Percentiles rank a stretch among this genome's conserved stretches.
Conservation (phyloP, 2,888 invertebrate genomes). For the Serripes groenlandicus region DNA sequence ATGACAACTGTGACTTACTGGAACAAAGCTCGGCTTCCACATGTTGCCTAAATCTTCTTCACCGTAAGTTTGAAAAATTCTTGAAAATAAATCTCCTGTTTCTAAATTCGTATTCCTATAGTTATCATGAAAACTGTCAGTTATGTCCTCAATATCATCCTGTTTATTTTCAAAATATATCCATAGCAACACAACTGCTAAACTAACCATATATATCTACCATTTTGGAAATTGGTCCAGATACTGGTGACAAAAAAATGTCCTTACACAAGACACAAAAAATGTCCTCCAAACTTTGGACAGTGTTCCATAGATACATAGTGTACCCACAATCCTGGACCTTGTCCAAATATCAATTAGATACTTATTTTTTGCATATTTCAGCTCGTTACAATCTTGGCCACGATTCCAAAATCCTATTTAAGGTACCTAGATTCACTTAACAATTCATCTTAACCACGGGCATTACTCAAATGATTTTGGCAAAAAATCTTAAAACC, state of each 20-base stretch:
- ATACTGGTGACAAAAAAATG: too few relatives aligned
- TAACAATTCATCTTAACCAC: not conserved
- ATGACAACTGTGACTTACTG: constrained; percentile 52
- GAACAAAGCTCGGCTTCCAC: constrained; percentile 61
- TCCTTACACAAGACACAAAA: too few relatives aligned
- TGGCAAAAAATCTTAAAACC: constrained; percentile 21
- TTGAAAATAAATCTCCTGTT: constrained; percentile 5
- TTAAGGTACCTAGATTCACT: not conserved
- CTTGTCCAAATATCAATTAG: constrained; percentile 5
- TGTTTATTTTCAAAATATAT: constrained; percentile 30
- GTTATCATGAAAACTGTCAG: constrained; percentile 27
- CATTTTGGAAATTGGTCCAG: not conserved
- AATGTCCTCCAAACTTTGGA: not conserved
- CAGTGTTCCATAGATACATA: constrained; percentile 15
- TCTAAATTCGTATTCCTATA: not conserved
- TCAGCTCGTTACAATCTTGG: constrained; percentile 18
- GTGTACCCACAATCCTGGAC: not conserved
- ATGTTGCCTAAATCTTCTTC: constrained; percentile 28
- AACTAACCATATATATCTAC: constrained; percentile 40
- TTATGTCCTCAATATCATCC: constrained; percentile 48
- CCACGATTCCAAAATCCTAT: not conserved
- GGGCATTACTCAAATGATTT: not conserved
- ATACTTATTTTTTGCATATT: constrained; percentile 4
- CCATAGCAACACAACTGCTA: constrained; percentile 38
- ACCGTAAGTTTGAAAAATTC: constrained; percentile 1